Conservation (phyloP, 30 jellyfish, hydroid and myxozoan genomes). For the Aurelia aurita region DNA sequence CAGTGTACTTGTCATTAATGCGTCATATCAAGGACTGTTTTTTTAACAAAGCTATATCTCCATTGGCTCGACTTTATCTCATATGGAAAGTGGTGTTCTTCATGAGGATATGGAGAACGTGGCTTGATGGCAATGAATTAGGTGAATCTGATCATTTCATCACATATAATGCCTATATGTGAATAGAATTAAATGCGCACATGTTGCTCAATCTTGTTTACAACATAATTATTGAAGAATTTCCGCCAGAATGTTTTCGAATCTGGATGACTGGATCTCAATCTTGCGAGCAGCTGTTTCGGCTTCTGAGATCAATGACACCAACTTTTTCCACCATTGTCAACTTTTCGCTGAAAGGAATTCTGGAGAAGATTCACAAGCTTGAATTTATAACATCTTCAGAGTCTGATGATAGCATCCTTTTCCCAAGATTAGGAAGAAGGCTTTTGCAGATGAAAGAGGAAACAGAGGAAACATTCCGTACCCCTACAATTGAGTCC, state of each 20-base stretch:
- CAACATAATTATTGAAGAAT: constrained; percentile 11
- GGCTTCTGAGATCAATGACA: constrained; percentile 50
- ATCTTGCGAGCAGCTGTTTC: constrained; percentile 54
- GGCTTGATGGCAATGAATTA: constrained; percentile 9
- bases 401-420: constrained; percentile 23
- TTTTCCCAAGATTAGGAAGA: constrained; percentile 38
- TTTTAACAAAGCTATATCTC: background rate
- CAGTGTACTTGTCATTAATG: background rate
- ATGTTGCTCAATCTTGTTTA: constrained; percentile 32
- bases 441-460: constrained; percentile 26
- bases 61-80: background rate
- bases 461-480: constrained; percentile 33
- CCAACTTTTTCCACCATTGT: constrained; percentile 51
- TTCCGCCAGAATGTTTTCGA: constrained; percentile 40
- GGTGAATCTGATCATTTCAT: background rate
- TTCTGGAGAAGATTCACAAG: constrained; percentile 36
- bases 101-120: background rate
- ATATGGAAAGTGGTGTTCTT: background rate
- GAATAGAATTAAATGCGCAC: constrained; percentile 56
- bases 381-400: constrained; percentile 27
- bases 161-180: constrained; percentile 10
- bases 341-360: constrained; percentile 56
- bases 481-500: too few relatives aligned
- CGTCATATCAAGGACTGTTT: background rate
- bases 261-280: constrained; percentile 56